A percentile compares a stretch with the other conserved stretches of the same genome.
Conservation (phyloP, 2,888 invertebrate species). For the Desoria tigrina region DNA sequence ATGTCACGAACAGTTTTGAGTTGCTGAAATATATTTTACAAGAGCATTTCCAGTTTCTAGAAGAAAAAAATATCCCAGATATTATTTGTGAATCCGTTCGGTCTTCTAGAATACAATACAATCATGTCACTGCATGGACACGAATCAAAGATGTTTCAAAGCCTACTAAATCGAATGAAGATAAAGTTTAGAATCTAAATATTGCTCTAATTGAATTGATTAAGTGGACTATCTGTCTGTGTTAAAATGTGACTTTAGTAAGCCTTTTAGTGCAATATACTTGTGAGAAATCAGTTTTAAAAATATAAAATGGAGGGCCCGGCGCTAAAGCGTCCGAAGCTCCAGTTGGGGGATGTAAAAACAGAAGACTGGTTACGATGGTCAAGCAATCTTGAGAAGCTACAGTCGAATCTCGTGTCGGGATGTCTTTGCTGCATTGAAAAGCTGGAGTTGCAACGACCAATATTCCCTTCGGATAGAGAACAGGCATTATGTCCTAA, state of each 20-base stretch:
- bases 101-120: slow-evolving; percentile 41
- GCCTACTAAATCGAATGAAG: not conserved
- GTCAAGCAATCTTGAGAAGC: slow-evolving; percentile 45
- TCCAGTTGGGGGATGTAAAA: slow-evolving; percentile 34
- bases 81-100: slow-evolving; percentile 41
- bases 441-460: slow-evolving; percentile 49
- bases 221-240: too few species aligned
- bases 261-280: not conserved
- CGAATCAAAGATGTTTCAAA: slow-evolving; percentile 15
- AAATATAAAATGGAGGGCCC: slow-evolving; percentile 48
- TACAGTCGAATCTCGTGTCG: slow-evolving; percentile 47
- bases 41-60: slow-evolving; percentile 36
- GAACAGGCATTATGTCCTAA: not conserved
- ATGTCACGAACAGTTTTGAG: slow-evolving; percentile 41
- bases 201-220: not conserved
- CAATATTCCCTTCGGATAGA: slow-evolving; percentile 33
- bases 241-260: slow-evolving; percentile 36
- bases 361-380: slow-evolving; percentile 45
- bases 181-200: not conserved
- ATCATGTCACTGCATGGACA: slow-evolving; percentile 50
- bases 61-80: slow-evolving; percentile 44
- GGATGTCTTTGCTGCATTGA: slow-evolving; percentile 51
- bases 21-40: slow-evolving; percentile 39
- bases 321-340: slow-evolving; percentile 49
- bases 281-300: not conserved